phyloP scores from a whole-genome alignment of 2,797 vertebrate species.

The Mionectes olivaceus region DNA sequence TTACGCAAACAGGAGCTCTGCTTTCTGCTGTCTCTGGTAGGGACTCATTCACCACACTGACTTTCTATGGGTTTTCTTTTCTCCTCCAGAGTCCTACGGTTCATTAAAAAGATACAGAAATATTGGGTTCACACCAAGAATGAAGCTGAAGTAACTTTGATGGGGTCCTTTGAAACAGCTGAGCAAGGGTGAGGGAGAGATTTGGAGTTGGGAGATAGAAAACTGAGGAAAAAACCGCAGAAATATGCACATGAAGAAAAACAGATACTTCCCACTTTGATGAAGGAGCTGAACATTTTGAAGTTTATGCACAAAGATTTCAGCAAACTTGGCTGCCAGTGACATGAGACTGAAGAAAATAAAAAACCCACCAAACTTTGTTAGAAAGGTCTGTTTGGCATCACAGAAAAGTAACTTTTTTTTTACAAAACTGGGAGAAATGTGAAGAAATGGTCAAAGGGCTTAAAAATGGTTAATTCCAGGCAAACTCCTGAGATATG shows the following conservation, averaged over 20 bases:
- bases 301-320: background rate
- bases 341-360: background rate
- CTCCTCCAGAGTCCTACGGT: background rate
- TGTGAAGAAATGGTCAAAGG: background rate
- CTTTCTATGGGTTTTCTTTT: background rate
- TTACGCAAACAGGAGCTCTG: background rate
- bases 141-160: background rate
- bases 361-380: background rate
- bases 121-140: background rate
- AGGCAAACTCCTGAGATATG: background rate
- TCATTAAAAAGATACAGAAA: background rate
- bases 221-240: background rate
- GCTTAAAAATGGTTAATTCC: background rate
- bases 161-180: background rate
- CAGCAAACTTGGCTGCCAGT: background rate
- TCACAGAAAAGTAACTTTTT: background rate
- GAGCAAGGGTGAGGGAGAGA: background rate
- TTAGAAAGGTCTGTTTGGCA: background rate
- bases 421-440: background rate
- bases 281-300: background rate
- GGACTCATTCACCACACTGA: background rate
- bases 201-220: background rate
- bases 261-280: background rate
- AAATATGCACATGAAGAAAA: background rate
- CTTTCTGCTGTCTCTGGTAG: background rate